phyloP scores from a whole-genome alignment of 1,140 invertebrate species.

The Venustaconcha ellipsiformis region DNA sequence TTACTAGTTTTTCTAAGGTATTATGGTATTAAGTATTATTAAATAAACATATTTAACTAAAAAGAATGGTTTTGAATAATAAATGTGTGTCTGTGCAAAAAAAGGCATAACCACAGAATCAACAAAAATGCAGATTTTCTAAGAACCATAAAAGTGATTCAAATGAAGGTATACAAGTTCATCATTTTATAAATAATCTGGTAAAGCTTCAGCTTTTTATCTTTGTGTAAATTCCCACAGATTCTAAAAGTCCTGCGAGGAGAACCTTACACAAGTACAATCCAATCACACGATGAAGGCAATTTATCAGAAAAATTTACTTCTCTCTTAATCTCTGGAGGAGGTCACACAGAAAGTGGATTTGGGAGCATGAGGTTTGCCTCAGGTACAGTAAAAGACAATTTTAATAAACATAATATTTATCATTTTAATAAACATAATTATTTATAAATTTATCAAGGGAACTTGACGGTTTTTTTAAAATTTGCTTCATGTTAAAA shows the following conservation, averaged over 20 bases:
- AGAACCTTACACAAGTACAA: constrained; percentile 42
- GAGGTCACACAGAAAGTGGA: constrained; percentile 15
- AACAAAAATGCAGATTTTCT: neutral
- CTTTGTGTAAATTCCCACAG: neutral
- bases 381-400: neutral
- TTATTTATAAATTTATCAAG: neutral
- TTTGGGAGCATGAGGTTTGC: constrained; percentile 12
- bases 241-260: constrained; percentile 44
- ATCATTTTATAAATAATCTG: neutral
- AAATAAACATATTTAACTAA: no score
- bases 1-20: no score
- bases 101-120: neutral
- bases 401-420: neutral
- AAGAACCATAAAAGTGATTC: neutral
- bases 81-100: no score
- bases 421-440: neutral
- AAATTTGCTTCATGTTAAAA: no score
- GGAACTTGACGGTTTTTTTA: no score
- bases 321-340: constrained; percentile 18
- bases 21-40: no score
- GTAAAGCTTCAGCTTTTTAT: neutral
- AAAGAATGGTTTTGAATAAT: no score
- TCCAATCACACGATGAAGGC: constrained; percentile 1
- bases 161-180: neutral
- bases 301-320: constrained; percentile 26